Percentiles rank a stretch among this genome's conserved stretches.
phyloP scores from a whole-genome alignment of 2,797 vertebrate genomes.

The Bothrops alternatus region DNA sequence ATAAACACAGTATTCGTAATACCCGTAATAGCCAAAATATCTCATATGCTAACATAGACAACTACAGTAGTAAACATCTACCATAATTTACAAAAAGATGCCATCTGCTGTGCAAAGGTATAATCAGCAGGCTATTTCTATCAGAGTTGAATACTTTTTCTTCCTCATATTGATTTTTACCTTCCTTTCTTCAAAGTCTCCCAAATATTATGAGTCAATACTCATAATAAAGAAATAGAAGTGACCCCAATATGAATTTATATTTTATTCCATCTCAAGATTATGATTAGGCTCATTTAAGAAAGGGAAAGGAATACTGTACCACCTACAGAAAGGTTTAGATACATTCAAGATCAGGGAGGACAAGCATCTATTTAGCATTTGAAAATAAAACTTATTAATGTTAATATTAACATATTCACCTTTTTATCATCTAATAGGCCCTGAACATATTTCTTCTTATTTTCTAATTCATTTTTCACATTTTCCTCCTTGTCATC shows the following conservation, averaged over 20 bases:
- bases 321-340: neutral
- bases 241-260: slow-evolving; percentile 59
- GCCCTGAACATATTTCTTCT: slow-evolving; percentile 31
- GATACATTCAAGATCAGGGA: slow-evolving; percentile 36
- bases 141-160: slow-evolving; percentile 53
- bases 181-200: slow-evolving; percentile 53
- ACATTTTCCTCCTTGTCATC: slow-evolving; percentile 42
- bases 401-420: slow-evolving; percentile 46
- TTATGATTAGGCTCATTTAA: slow-evolving; percentile 52
- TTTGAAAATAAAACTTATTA: slow-evolving; percentile 5
- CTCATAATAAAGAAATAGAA: slow-evolving; percentile 60
- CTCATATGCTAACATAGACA: slow-evolving; percentile 35
- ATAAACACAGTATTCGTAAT: slow-evolving; percentile 23
- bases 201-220: slow-evolving; percentile 50
- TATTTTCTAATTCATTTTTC: slow-evolving; percentile 50
- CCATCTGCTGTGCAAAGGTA: slow-evolving; percentile 74
- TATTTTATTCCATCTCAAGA: slow-evolving; percentile 50
- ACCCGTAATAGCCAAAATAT: slow-evolving; percentile 43
- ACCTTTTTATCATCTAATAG: slow-evolving; percentile 58
- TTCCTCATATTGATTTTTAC: slow-evolving; percentile 61
- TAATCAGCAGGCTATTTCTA: slow-evolving; percentile 68
- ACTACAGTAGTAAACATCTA: slow-evolving; percentile 43
- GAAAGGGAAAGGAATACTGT: slow-evolving; percentile 52
- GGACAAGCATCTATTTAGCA: slow-evolving; percentile 14
- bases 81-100: slow-evolving; percentile 74